Evolutionary conservation across 1,140 invertebrate species (phyloP).

Genomic region (Pogonus chalceus): DNA sequence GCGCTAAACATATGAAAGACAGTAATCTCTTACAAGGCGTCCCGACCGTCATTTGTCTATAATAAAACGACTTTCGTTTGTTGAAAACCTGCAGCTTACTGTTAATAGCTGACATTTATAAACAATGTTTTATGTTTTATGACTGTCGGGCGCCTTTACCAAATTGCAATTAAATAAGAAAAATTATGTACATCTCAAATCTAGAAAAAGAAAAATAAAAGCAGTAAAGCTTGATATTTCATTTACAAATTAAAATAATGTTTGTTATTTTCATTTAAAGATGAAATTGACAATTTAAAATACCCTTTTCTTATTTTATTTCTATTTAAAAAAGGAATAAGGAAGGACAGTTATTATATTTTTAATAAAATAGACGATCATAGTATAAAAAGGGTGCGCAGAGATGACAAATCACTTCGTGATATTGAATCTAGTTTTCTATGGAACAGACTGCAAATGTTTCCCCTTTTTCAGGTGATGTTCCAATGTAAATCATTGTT

Average conservation of each 20-base stretch:
- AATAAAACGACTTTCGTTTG: constrained; percentile 1
- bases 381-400: too few relatives aligned
- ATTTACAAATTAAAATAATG: too few relatives aligned
- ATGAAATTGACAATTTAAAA: background rate
- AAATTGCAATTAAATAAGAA: too few relatives aligned
- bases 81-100: background rate
- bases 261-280: too few relatives aligned
- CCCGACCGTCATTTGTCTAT: background rate
- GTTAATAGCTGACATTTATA: too few relatives aligned
- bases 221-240: too few relatives aligned
- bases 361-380: too few relatives aligned
- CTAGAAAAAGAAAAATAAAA: too few relatives aligned
- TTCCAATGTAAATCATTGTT: background rate
- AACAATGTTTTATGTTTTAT: background rate
- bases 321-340: background rate
- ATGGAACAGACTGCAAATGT: too few relatives aligned
- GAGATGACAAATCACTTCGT: background rate
- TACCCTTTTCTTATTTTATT: background rate
- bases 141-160: background rate
- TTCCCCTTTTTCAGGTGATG: constrained; percentile 4
- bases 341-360: too few relatives aligned
- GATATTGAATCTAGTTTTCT: background rate
- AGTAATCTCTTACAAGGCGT: background rate
- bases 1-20: too few relatives aligned
- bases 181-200: too few relatives aligned